Percentiles rank a stretch among this genome's conserved stretches.
Evolutionary conservation across 2,888 invertebrate genomes (phyloP).

Genomic region (Tinea pellionella): DNA sequence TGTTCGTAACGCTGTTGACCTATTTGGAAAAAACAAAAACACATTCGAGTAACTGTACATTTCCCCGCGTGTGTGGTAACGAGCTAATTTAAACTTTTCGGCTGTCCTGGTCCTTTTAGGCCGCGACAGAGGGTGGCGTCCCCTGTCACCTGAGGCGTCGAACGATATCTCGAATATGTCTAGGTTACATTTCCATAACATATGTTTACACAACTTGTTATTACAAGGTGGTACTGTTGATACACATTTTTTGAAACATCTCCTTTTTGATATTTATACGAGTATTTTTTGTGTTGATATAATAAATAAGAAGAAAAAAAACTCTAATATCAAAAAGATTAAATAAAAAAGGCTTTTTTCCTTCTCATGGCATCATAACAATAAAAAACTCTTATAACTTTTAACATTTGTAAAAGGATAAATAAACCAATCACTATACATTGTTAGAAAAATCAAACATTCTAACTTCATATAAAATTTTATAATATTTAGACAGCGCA

Average conservation of each 20-base stretch:
- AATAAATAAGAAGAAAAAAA: background rate
- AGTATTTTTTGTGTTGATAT: background rate
- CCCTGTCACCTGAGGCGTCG: constrained; percentile 55
- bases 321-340: background rate
- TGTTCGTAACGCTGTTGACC: constrained; percentile 31
- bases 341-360: too few species aligned
- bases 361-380: too few species aligned
- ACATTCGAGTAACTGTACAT: constrained; percentile 38
- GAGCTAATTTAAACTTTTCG: constrained; percentile 70
- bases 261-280: background rate
- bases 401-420: too few species aligned
- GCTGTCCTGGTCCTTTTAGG: constrained; percentile 39
- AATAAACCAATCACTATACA: too few species aligned
- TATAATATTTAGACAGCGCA: constrained; percentile 26
- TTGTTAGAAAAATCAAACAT: background rate
- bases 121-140: constrained; percentile 35
- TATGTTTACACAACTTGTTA: constrained; percentile 12
- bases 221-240: constrained; percentile 9
- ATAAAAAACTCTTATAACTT: too few species aligned
- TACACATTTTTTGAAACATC: background rate
- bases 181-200: constrained; percentile 11
- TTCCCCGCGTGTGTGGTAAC: constrained; percentile 57
- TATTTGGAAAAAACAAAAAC: constrained; percentile 62
- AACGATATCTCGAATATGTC: constrained; percentile 1
- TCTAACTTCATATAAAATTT: background rate